Conservation (phyloP, 2,888 invertebrate genomes). For the Dasypogon diadema region DNA sequence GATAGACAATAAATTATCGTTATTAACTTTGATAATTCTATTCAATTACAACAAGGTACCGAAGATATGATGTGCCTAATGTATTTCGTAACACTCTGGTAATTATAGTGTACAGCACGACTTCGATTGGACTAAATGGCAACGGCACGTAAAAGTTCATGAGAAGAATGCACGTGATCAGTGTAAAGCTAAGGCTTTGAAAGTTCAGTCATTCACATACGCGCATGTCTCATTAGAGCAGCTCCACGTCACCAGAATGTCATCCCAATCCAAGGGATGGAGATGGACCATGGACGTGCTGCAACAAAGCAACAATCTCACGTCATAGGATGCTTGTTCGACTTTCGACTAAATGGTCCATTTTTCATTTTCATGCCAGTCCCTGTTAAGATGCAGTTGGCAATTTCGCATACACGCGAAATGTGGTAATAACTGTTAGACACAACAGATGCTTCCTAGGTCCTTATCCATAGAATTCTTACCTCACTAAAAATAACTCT, state of each 20-base stretch:
- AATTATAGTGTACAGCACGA: conserved; percentile 45
- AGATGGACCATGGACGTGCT: too few species aligned
- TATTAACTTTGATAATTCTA: conserved; percentile 50
- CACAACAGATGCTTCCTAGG: neutral
- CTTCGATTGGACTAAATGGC: conserved; percentile 25
- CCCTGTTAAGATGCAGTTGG: too few species aligned
- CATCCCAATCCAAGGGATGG: too few species aligned
- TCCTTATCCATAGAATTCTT: neutral
- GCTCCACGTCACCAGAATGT: neutral
- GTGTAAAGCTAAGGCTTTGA: neutral
- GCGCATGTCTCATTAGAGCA: neutral
- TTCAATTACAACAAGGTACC: conserved; percentile 44
- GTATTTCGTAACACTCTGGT: conserved; percentile 48
- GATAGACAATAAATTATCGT: conserved; percentile 49
- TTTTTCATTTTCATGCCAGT: too few species aligned
- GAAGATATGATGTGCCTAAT: conserved; percentile 42
- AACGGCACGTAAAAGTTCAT: conserved; percentile 35
- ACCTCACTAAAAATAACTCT: conserved; percentile 14
- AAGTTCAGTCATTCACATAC: neutral
- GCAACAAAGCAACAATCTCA: too few species aligned
- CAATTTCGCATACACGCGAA: neutral
- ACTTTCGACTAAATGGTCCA: too few species aligned
- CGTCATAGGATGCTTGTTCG: too few species aligned
- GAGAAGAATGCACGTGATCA: conserved; percentile 44
- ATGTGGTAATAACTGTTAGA: neutral